phyloP scores from a whole-genome alignment of 2,113 vertebrate species.

The Cebidichthys violaceus region DNA sequence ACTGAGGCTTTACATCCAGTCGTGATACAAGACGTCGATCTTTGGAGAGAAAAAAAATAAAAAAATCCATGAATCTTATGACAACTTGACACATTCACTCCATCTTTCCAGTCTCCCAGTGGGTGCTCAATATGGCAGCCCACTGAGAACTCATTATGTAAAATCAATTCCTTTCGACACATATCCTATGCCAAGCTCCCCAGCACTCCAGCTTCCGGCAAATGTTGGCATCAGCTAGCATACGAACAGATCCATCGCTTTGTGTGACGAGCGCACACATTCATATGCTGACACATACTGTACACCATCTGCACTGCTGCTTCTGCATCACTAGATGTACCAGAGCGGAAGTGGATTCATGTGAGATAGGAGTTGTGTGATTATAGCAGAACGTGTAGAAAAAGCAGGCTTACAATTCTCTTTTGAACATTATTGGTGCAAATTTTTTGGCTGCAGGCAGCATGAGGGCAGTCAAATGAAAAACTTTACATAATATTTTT shows the following conservation, averaged over 20 bases:
- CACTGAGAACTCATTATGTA: constrained; percentile 70
- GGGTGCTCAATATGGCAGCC: constrained; percentile 45
- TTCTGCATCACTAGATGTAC: constrained; percentile 7
- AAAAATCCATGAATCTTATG: constrained; percentile 11
- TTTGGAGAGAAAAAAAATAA: not conserved
- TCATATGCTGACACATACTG: constrained; percentile 42
- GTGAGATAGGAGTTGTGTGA: not conserved
- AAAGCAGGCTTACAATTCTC: not conserved
- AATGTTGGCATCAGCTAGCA: constrained; percentile 40
- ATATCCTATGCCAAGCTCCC: constrained; percentile 43
- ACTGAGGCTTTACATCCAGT: constrained; percentile 18
- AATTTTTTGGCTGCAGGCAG: constrained; percentile 19
- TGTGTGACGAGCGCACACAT: constrained; percentile 31
- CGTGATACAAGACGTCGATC: constrained; percentile 24
- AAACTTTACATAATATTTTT: constrained; percentile 19
- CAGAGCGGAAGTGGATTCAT: not conserved
- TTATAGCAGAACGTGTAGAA: not conserved
- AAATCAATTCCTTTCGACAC: constrained; percentile 67
- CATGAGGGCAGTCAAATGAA: constrained; percentile 39
- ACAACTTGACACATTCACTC: constrained; percentile 38
- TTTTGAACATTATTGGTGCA: not conserved
- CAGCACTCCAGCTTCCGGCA: constrained; percentile 48
- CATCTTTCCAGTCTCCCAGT: constrained; percentile 49
- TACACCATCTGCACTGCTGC: constrained; percentile 39
- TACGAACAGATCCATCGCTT: constrained; percentile 33